Evolutionary conservation across 2,888 invertebrate species (phyloP).

Genomic region (Cataglyphis livida): DNA sequence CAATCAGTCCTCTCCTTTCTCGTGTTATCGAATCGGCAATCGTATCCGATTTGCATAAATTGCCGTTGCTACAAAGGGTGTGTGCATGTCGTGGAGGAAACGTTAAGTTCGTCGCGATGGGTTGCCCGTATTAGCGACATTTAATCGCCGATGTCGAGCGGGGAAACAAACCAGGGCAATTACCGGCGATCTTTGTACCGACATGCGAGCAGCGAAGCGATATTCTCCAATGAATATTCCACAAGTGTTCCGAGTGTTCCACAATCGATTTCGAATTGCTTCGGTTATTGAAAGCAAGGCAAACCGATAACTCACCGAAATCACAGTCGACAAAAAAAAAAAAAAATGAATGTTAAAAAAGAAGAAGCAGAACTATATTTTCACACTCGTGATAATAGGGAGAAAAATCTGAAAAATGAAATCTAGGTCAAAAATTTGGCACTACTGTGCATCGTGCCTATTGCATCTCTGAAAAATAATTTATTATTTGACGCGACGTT

Average conservation of each 20-base stretch:
- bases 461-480: constrained; percentile 25
- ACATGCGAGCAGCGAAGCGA: constrained; percentile 42
- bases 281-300: constrained; percentile 20
- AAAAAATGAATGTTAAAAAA: background rate
- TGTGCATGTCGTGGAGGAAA: constrained; percentile 28
- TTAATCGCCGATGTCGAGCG: constrained; percentile 48
- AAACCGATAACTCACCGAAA: constrained; percentile 24
- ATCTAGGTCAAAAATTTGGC: background rate
- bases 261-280: constrained; percentile 38
- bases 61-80: constrained; percentile 40
- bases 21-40: constrained; percentile 43
- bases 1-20: constrained; percentile 29
- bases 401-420: background rate
- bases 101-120: constrained; percentile 37
- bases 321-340: background rate
- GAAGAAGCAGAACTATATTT: background rate
- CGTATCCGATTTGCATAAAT: constrained; percentile 55
- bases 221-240: constrained; percentile 52
- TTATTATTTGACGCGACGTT: background rate
- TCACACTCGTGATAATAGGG: background rate
- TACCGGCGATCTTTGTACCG: constrained; percentile 53
- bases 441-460: background rate
- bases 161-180: constrained; percentile 48
- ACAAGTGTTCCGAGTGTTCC: constrained; percentile 35
- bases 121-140: constrained; percentile 50